A percentile compares a stretch with the other conserved stretches of the same genome.
These are phyloP conservation scores for Bugulina stolonifera DNA, from an alignment of 2,888 invertebrate genomes.

Conservation along the genomic window DNA sequence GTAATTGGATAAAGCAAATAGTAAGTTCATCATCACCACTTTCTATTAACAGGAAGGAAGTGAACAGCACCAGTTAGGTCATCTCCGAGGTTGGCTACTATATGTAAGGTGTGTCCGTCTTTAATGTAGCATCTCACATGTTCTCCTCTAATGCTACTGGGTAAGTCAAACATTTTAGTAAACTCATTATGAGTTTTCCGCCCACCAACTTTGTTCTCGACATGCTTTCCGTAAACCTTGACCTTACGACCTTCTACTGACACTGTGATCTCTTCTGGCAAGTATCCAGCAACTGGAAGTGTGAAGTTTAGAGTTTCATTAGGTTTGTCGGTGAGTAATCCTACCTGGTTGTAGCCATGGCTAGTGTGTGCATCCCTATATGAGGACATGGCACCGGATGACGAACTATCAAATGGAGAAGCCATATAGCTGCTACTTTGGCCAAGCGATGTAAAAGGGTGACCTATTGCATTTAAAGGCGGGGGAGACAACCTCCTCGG, in stretches of 20 bases:
- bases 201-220: slow-evolving; percentile 11
- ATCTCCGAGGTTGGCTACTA: neutral
- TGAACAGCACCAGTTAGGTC: neutral
- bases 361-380: too few relatives aligned
- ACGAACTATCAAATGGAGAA: neutral
- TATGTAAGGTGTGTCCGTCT: slow-evolving; percentile 14
- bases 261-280: slow-evolving; percentile 9
- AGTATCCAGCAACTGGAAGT: slow-evolving; percentile 7
- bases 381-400: neutral
- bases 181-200: slow-evolving; percentile 25
- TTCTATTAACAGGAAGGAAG: slow-evolving; percentile 3
- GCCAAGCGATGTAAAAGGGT: neutral
- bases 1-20: too few relatives aligned
- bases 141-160: neutral
- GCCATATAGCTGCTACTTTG: neutral
- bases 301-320: neutral
- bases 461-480: neutral
- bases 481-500: neutral
- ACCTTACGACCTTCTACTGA: slow-evolving; percentile 10
- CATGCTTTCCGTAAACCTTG: slow-evolving; percentile 22
- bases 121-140: slow-evolving; percentile 22
- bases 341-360: neutral
- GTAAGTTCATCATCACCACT: too few relatives aligned
- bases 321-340: neutral
- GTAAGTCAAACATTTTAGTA: slow-evolving; percentile 24